Evolutionary conservation across 2,797 vertebrate genomes (phyloP), one percentile per base, ranked within the genome.

Genomic region (Artibeus lituratus): DNA sequence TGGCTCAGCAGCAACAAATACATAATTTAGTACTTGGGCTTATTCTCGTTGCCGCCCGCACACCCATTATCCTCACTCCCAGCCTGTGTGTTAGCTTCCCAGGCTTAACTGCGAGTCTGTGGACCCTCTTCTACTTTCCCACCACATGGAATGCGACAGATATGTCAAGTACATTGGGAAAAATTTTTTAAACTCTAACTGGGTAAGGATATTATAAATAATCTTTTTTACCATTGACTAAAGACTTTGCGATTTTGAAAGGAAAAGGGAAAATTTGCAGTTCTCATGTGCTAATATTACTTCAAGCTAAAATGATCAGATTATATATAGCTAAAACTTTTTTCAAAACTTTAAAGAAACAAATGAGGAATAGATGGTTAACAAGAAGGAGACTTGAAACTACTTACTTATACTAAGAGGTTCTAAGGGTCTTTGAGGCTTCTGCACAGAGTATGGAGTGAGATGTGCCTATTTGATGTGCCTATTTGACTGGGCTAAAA

Each of bases 1-100:
- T 49, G 19, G 77, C 73, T 93, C 11, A 77, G 62, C 39, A 85
- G 92, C 62, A 97, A 51, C 78, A 91, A 94, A 96, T 89, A 80
- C 29, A 84, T 94, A 89, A 97, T 91, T 98, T 96, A 94, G 78
- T 87, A 70, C 89, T 91, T 81, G 47, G 18, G 44, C 19, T 95
- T 59, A 94, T 89, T 92, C 47, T 90, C 53, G 59, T 83, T 86
- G 74, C 55, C 32, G n/a, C 32, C 14, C 65, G 51, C 59, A 65
- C 77, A 82, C 91, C 73, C 87, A 85, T 81, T 76, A 53, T 32
- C 74, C 62, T 84, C 49, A 26, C 22, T 84, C 12, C n/a, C 10
- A 3, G 39, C 3, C 21, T 59, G n/a, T 65, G 19, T 55, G 82
- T 76, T 35, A 87, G 35, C 22, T 32, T 69, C 83, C 81, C n/a